Percentiles rank a stretch among this genome's conserved stretches.
These are phyloP conservation scores for Eristalinus aeneus DNA, from an alignment of 2,888 invertebrate genomes.

Conservation along the genomic window DNA sequence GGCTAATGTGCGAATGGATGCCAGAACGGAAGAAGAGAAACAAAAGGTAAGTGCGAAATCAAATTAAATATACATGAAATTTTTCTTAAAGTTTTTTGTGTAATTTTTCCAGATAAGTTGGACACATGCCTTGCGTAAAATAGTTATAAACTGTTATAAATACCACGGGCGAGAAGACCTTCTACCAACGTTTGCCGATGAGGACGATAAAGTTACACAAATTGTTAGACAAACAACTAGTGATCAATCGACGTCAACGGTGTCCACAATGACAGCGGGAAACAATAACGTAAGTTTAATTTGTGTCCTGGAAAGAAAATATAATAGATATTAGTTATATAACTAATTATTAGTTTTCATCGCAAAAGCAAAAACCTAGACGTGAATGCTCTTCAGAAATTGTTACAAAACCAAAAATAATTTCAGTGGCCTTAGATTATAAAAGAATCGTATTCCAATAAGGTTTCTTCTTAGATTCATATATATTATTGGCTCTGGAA, in stretches of 20 bases:
- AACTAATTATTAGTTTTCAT: no score
- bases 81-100: not conserved
- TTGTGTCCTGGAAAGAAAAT: not conserved
- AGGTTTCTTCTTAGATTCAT: no score
- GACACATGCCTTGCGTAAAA: slow-evolving; percentile 97
- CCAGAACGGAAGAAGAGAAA: slow-evolving; percentile 96
- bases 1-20: slow-evolving; percentile 99
- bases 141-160: slow-evolving; percentile 98
- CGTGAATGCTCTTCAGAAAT: no score
- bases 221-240: slow-evolving; percentile 80
- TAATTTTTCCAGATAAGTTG: slow-evolving; percentile 91
- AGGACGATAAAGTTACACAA: slow-evolving; percentile 89
- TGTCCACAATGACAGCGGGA: slow-evolving; percentile 71
- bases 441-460: no score
- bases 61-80: not conserved
- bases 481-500: no score
- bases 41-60: slow-evolving; percentile 87
- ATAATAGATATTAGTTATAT: no score
- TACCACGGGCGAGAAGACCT: slow-evolving; percentile 98
- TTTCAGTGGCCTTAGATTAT: no score
- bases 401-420: no score
- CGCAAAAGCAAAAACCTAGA: no score
- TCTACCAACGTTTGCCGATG: slow-evolving; percentile 95
- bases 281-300: slow-evolving; percentile 71
- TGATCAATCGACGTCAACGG: slow-evolving; percentile 69